These are phyloP conservation scores for Nycticebus coucang DNA, from an alignment of 2,113 vertebrate species.

Conservation along the genomic window DNA sequence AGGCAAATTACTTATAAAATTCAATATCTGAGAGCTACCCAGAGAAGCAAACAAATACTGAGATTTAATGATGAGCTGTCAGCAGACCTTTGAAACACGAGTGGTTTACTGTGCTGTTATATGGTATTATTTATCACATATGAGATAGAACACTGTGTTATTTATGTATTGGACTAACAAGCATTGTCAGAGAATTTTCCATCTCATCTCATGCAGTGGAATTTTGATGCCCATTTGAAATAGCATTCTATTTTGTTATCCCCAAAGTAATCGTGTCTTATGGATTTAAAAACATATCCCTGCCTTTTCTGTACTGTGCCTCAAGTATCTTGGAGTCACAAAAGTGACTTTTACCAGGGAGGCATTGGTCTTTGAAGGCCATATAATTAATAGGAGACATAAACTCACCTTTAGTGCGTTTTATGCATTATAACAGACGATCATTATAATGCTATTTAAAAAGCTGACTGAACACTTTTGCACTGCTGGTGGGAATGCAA, in stretches of 20 bases:
- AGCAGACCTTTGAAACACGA: background rate
- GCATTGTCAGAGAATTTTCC: background rate
- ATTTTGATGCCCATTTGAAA: background rate
- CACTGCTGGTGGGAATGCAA: no score
- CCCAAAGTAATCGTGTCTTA: background rate
- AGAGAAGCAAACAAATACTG: background rate
- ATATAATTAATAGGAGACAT: constrained; percentile 5
- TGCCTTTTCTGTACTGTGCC: background rate
- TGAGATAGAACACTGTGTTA: background rate
- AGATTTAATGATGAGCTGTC: background rate
- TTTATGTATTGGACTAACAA: accelerated
- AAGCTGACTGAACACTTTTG: no score
- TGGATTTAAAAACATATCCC: background rate
- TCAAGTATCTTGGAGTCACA: background rate
- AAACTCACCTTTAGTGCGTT: background rate
- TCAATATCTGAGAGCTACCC: background rate
- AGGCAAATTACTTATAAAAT: background rate
- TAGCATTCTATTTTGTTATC: background rate
- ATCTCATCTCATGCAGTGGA: background rate
- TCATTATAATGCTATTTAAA: constrained; percentile 24
- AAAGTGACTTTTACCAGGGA: background rate
- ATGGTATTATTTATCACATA: background rate
- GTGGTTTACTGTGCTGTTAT: background rate
- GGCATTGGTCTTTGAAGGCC: constrained; percentile 14
- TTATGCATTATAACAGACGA: background rate